phyloP scores from a whole-genome alignment of 2,888 invertebrate species.

The Synergus umbraculus region DNA sequence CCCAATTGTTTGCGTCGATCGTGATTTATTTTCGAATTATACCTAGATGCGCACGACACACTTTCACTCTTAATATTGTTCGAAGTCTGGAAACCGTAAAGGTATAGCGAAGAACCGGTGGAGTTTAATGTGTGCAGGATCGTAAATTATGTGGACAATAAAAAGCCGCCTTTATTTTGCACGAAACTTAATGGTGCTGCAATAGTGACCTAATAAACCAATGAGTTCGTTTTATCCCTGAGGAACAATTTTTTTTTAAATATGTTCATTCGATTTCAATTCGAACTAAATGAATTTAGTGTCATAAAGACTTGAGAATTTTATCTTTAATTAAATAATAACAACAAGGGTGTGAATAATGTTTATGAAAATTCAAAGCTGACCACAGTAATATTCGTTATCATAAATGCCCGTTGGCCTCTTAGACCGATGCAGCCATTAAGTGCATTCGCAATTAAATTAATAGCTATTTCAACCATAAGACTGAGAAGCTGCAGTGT shows the following conservation, averaged over 20 bases:
- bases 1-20: not conserved
- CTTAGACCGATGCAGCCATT: constrained; percentile 3
- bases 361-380: not conserved
- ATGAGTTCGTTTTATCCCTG: not conserved
- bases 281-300: not conserved
- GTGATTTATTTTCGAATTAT: constrained; percentile 11
- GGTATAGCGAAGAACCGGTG: not conserved
- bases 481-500: constrained; percentile 21
- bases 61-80: constrained; percentile 34
- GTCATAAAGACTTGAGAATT: not conserved
- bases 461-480: constrained; percentile 25
- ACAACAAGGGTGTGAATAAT: not conserved
- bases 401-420: constrained; percentile 10
- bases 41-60: constrained; percentile 13
- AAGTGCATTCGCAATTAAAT: constrained; percentile 32
- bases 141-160: constrained; percentile 41
- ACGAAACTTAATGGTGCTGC: constrained; percentile 17
- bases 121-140: constrained; percentile 12
- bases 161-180: constrained; percentile 44
- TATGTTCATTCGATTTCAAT: no score
- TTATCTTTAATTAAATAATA: not conserved
- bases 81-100: constrained; percentile 6
- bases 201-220: constrained; percentile 4
- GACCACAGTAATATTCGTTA: not conserved
- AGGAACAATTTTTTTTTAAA: not conserved